phyloP scores from a whole-genome alignment of 2,888 invertebrate genomes.

The Tetranychus piercei region DNA sequence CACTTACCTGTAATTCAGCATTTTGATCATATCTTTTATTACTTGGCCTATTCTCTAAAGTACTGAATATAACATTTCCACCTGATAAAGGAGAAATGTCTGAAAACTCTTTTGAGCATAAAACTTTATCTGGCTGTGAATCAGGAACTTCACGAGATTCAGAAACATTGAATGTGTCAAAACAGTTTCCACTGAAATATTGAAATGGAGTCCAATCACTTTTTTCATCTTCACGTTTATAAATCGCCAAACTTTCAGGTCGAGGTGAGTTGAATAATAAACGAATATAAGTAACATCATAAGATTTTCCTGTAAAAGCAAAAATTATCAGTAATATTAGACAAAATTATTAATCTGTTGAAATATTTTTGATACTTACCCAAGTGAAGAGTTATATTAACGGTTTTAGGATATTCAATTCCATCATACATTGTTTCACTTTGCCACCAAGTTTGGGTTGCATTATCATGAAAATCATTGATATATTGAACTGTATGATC shows the following conservation, averaged over 20 bases:
- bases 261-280: constrained; percentile 83
- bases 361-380: constrained; percentile 38
- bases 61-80: constrained; percentile 84
- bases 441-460: constrained; percentile 90
- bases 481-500: constrained; percentile 52
- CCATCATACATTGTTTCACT: constrained; percentile 92
- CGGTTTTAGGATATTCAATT: constrained; percentile 70
- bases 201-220: constrained; percentile 75
- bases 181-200: constrained; percentile 78
- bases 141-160: constrained; percentile 53
- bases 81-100: constrained; percentile 88
- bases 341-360: constrained; percentile 3
- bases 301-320: constrained; percentile 61
- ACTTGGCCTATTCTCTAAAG: constrained; percentile 79
- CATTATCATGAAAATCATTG: constrained; percentile 76
- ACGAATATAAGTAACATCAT: constrained; percentile 88
- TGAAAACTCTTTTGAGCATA: constrained; percentile 96
- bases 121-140: constrained; percentile 66
- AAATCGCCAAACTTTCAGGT: constrained; percentile 91
- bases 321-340: constrained; percentile 9
- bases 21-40: constrained; percentile 74
- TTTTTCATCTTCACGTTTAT: constrained; percentile 55
- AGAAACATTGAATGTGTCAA: constrained; percentile 67
- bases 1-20: constrained; percentile 60
- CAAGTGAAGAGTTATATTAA: constrained; percentile 73